These are phyloP conservation scores for Pyrocephalus nanus DNA, from an alignment of 2,797 vertebrate genomes.

Conservation along the genomic window DNA sequence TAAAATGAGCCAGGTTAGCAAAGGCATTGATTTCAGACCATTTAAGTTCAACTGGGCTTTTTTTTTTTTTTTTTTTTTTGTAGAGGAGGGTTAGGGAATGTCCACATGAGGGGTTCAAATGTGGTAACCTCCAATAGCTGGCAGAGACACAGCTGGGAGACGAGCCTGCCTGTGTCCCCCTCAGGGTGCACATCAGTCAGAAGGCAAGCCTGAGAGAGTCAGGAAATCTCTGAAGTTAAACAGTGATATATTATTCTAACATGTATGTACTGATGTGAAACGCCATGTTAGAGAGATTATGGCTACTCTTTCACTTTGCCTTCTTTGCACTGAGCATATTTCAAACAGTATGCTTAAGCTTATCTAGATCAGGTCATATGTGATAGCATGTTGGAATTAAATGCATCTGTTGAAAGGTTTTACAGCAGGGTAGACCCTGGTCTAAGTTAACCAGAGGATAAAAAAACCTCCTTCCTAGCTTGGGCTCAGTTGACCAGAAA, in stretches of 20 bases:
- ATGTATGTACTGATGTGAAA: background rate
- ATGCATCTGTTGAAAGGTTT: background rate
- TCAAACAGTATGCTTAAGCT: background rate
- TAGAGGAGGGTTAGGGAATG: background rate
- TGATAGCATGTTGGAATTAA: background rate
- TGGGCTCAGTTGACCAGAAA: background rate
- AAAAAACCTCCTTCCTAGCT: background rate
- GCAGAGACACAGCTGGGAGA: background rate
- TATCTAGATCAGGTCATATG: background rate
- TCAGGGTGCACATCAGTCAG: background rate
- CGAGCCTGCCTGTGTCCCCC: background rate
- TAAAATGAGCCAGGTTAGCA: background rate
- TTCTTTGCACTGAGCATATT: background rate
- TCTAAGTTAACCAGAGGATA: background rate
- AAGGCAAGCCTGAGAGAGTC: background rate
- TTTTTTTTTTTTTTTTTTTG: background rate
- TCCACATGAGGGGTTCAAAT: background rate
- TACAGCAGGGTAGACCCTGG: background rate
- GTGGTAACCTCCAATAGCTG: background rate
- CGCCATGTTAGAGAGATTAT: background rate
- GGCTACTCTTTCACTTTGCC: background rate
- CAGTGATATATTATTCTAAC: background rate
- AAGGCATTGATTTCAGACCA: background rate
- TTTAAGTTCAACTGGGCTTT: background rate
- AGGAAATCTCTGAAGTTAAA: conserved; percentile 9